These are phyloP conservation scores for Dermatemys mawii DNA, from an alignment of 2,113 vertebrate species.

Conservation along the genomic window DNA sequence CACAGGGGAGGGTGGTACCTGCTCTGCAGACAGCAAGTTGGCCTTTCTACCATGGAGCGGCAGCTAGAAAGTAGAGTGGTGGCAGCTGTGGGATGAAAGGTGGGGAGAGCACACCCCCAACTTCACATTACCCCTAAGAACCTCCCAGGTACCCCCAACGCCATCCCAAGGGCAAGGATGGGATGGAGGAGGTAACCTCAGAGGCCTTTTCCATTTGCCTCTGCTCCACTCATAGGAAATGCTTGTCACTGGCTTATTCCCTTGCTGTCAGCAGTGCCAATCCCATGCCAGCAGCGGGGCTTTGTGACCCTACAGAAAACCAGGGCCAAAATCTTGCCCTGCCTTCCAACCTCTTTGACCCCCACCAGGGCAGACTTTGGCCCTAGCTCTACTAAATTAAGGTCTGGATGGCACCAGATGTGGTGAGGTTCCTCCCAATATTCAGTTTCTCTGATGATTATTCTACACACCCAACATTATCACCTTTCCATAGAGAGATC, in stretches of 20 bases:
- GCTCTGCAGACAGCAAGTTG: neutral
- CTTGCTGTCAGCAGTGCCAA: neutral
- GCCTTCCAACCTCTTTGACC: neutral
- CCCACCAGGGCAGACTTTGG: neutral
- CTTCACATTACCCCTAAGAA: neutral
- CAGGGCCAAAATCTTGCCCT: neutral
- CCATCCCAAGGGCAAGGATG: neutral
- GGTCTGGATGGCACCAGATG: neutral
- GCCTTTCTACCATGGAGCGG: neutral
- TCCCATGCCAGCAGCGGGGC: neutral
- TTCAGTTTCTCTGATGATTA: neutral
- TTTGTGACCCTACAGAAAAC: neutral
- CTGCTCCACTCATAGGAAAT: neutral
- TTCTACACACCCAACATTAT: neutral
- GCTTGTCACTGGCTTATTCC: neutral
- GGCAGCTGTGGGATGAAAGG: accelerated
- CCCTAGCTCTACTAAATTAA: neutral
- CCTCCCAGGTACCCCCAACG: neutral
- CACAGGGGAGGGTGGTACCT: neutral
- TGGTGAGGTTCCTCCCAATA: too few species aligned
- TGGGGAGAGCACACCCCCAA: neutral
- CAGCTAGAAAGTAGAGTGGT: accelerated
- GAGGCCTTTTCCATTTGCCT: neutral
- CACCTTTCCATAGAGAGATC: neutral
- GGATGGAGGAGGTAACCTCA: neutral